phyloP scores from a whole-genome alignment of 2,888 invertebrate species.

The Leptopilina syphax region DNA sequence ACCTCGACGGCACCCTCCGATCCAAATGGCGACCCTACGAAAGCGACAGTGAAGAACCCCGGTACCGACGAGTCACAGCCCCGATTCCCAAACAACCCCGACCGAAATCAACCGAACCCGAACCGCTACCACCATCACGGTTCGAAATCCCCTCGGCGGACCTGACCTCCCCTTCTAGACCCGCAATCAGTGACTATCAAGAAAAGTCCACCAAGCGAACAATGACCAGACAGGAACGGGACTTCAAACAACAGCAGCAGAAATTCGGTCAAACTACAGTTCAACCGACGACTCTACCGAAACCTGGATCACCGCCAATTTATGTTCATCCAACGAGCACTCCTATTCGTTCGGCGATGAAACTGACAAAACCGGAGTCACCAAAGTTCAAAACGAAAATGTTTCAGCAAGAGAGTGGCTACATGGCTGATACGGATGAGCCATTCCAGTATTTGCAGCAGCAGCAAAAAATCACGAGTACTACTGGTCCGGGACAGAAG shows the following conservation, averaged over 20 bases:
- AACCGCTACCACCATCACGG: conserved; percentile 79
- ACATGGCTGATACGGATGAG: conserved; percentile 85
- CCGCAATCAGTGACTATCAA: conserved; percentile 58
- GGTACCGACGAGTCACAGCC: conserved; percentile 79
- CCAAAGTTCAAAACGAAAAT: conserved; percentile 79
- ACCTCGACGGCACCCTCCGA: conserved; percentile 78
- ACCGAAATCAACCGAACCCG: conserved; percentile 80
- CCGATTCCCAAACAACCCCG: conserved; percentile 76
- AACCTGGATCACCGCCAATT: conserved; percentile 74
- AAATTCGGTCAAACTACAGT: conserved; percentile 56
- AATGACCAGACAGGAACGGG: conserved; percentile 67
- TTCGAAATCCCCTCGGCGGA: conserved; percentile 78
- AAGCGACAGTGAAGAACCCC: conserved; percentile 82
- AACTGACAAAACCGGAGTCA: conserved; percentile 76
- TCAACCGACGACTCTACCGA: conserved; percentile 62
- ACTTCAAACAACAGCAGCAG: conserved; percentile 60
- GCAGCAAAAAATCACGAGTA: conserved; percentile 50
- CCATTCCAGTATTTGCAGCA: conserved; percentile 74
- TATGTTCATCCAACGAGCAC: conserved; percentile 70
- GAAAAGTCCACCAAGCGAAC: conserved; percentile 65
- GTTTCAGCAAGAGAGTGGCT: conserved; percentile 80
- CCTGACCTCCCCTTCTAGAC: conserved; percentile 66
- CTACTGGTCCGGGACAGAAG: conserved; percentile 39
- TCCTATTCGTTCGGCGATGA: conserved; percentile 66
- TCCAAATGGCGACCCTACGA: conserved; percentile 82